Percentiles rank a stretch among this genome's conserved stretches.
phyloP scores from a whole-genome alignment of 2,888 invertebrate genomes.

The Frankliniella intonsa region DNA sequence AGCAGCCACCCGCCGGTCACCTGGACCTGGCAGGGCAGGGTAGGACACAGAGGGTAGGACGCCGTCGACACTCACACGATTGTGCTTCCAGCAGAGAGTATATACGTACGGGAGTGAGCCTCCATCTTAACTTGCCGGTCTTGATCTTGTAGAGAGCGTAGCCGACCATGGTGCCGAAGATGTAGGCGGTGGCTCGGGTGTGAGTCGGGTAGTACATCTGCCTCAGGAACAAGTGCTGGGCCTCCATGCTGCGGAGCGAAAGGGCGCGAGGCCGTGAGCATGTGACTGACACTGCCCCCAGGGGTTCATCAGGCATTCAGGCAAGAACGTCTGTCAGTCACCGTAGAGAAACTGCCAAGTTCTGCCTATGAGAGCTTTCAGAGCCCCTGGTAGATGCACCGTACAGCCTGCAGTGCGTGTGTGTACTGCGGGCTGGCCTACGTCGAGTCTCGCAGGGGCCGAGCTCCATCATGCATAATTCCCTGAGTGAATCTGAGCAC shows the following conservation, averaged over 20 bases:
- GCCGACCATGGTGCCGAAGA: constrained; percentile 44
- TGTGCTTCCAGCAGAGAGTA: background rate
- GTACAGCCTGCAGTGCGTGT: too few species aligned
- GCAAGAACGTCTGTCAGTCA: background rate
- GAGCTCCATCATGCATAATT: background rate
- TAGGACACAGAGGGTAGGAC: background rate
- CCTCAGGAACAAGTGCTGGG: constrained; percentile 30
- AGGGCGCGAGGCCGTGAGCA: background rate
- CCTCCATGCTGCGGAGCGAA: background rate
- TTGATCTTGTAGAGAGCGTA: constrained; percentile 43
- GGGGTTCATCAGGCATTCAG: background rate
- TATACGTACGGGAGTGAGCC: background rate
- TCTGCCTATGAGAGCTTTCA: background rate
- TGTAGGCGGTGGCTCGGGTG: constrained; percentile 44
- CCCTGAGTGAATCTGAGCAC: background rate
- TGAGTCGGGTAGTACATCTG: constrained; percentile 44
- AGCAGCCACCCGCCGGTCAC: background rate
- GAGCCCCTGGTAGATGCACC: background rate
- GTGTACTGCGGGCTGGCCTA: background rate
- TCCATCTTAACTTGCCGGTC: constrained; percentile 37
- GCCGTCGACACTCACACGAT: background rate
- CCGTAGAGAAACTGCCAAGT: background rate
- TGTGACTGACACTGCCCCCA: background rate
- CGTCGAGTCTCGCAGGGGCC: background rate
- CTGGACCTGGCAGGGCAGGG: background rate